Percentiles rank a stretch among this genome's conserved stretches.
phyloP scores from a whole-genome alignment of 92 coral and sea anemone species.

The Bergia puertoricense region DNA sequence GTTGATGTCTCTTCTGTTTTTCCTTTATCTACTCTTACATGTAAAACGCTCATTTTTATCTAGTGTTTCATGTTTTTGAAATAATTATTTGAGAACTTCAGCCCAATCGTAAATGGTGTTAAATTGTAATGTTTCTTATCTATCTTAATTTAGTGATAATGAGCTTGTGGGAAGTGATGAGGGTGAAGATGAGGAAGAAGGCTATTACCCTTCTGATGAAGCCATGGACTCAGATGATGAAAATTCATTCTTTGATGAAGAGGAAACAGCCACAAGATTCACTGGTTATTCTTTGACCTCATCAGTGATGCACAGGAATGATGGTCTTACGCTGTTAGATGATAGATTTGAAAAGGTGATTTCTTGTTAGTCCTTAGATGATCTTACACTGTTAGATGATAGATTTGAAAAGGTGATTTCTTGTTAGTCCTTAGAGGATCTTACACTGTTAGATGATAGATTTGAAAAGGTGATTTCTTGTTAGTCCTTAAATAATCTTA shows the following conservation, averaged over 20 bases:
- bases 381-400: no score
- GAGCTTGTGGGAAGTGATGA: conserved; percentile 58
- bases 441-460: conserved; percentile 86
- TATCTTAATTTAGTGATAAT: conserved; percentile 53
- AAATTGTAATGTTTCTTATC: no score
- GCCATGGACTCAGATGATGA: conserved; percentile 66
- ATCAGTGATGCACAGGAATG: conserved; percentile 89
- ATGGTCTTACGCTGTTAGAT: conserved; percentile 90
- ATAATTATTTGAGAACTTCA: no score
- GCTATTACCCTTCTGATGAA: conserved; percentile 82
- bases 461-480: conserved; percentile 74
- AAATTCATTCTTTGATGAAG: conserved; percentile 73
- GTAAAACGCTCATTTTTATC: no score
- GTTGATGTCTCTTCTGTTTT: no score
- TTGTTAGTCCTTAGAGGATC: conserved; percentile 54
- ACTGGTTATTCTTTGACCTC: conserved; percentile 96
- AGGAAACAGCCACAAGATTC: conserved; percentile 90
- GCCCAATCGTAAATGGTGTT: no score
- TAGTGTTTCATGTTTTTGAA: no score
- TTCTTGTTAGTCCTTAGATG: no score
- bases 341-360: conserved; percentile 92
- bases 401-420: no score
- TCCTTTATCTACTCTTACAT: no score
- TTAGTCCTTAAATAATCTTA: no score
- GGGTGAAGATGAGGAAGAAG: conserved; percentile 58